phyloP scores from a whole-genome alignment of 2,797 vertebrate species.

The Pseudopleuronectes americanus region DNA sequence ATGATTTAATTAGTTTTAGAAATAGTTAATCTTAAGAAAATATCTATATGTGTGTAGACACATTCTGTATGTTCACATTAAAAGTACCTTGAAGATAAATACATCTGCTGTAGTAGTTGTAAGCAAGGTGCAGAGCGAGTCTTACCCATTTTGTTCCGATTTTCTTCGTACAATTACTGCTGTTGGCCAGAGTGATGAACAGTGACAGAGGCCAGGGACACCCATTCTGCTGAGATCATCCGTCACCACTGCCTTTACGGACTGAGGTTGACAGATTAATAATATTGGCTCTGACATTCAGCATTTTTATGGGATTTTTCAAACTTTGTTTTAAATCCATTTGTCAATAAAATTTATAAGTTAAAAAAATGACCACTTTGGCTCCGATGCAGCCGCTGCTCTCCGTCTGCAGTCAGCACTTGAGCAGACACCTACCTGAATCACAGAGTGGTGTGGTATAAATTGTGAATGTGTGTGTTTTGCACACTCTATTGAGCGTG shows the following conservation, averaged over 20 bases:
- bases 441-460: constrained; percentile 5
- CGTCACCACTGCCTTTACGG: not conserved
- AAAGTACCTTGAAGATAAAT: no score
- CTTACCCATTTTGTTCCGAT: not conserved
- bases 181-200: not conserved
- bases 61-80: not conserved
- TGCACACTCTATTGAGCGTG: constrained; percentile 16
- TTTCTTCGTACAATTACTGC: not conserved
- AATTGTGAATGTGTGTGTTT: constrained; percentile 7
- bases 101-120: no score
- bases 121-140: not conserved
- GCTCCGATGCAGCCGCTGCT: not conserved
- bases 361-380: not conserved
- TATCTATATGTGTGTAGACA: not conserved
- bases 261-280: not conserved
- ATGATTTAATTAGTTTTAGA: no score
- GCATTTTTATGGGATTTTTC: not conserved
- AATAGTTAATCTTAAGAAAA: no score
- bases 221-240: not conserved
- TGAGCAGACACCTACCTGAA: not conserved
- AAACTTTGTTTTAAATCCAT: not conserved
- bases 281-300: not conserved
- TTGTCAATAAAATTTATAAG: not conserved
- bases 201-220: not conserved
- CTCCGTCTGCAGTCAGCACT: not conserved